Evolutionary conservation across 2,797 vertebrate genomes (phyloP).

Genomic region (Phoeniculus purpureus): DNA sequence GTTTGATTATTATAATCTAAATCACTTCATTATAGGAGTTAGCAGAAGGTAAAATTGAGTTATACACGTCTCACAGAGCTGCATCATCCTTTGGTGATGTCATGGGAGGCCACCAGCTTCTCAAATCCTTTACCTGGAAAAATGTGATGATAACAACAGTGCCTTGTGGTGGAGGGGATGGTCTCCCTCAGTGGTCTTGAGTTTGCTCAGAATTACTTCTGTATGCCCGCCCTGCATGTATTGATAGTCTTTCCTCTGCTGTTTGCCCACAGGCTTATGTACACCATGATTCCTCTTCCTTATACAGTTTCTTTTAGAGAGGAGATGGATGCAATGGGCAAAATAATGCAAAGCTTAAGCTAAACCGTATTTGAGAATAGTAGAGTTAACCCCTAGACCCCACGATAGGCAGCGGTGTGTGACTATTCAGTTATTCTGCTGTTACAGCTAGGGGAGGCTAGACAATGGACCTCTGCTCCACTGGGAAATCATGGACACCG

Average conservation of each 20-base stretch:
- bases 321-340: background rate
- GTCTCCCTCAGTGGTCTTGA: background rate
- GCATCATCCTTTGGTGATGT: background rate
- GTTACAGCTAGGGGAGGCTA: background rate
- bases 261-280: background rate
- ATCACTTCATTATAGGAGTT: background rate
- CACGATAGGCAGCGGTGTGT: background rate
- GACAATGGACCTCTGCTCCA: background rate
- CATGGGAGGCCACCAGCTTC: background rate
- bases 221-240: background rate
- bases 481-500: background rate
- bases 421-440: background rate
- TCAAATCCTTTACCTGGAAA: background rate
- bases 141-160: background rate
- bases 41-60: background rate
- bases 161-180: too few relatives aligned
- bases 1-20: background rate
- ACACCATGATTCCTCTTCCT: background rate
- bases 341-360: background rate
- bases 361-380: background rate
- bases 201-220: background rate
- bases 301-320: background rate
- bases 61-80: background rate
- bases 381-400: background rate
- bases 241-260: background rate